Evolutionary conservation across 2,113 vertebrate species (phyloP), one percentile per base, ranked within the genome.

Genomic region (Atherinomorus stipes): DNA sequence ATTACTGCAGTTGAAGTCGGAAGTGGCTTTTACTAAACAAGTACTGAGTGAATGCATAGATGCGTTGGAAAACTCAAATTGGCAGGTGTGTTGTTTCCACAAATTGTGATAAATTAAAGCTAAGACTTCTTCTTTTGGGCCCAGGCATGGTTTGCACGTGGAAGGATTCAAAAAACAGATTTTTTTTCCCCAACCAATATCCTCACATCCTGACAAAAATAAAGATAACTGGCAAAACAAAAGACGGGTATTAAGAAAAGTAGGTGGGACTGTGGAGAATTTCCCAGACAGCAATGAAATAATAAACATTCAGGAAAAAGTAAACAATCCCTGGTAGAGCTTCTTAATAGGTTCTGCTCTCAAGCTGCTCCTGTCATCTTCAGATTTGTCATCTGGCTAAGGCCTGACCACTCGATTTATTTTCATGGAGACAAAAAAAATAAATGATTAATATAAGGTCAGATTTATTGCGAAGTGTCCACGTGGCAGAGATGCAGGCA

Each of bases 401-500:
- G 67, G 70, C 51, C 31, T 81, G 18, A 47, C 44, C 37, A 31
- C 31, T 61, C 44, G 67, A 31, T 22, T 47, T 7, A 6, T n/a
- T 47, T 7, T 15, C n/a, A n/a, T 19, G 44, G n/a, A 47, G 44
- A n/a, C 16, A 7, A 47, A 47, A 47, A 67, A 61, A 69, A 73
- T 73, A 80, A 45, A 65, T 67, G 22, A 49, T 28, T 3, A 28
- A 28, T 11, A 38, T 64, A 86, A 87, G 86, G 82, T 42, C 11
- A 2, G 62, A 69, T 72, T 64, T 76, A 77, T 81, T 59, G 69
- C 56, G 38, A 28, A 7, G 34, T 10, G 23, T 86, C 87, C 85
- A 89, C 71, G 87, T 88, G 85, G 88, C 88, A 65, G 42, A 60
- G 58, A 56, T 15, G 71, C 60, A 61, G 75, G 78, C 74, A 58